Conservation (phyloP, 2,797 vertebrate species). For the Sparidentex hasta region DNA sequence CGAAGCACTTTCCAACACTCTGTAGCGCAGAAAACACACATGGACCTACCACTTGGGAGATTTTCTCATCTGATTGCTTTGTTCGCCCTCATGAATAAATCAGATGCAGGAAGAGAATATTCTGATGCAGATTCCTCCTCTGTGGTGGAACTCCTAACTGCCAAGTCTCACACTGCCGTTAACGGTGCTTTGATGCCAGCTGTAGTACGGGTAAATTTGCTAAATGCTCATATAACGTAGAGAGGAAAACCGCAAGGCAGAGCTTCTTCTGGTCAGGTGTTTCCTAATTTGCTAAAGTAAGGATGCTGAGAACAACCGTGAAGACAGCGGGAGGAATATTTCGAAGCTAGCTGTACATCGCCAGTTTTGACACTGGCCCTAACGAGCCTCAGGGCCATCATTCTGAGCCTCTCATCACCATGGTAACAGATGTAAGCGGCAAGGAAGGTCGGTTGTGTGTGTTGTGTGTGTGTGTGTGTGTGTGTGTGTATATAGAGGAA, state of each 20-base stretch:
- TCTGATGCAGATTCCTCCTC: slow-evolving; percentile 60
- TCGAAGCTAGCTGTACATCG: slow-evolving; percentile 39
- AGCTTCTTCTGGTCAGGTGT: slow-evolving; percentile 35
- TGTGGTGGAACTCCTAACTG: slow-evolving; percentile 59
- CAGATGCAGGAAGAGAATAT: slow-evolving; percentile 70
- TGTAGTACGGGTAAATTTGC: slow-evolving; percentile 43
- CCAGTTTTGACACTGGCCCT: slow-evolving; percentile 67
- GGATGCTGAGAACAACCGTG: slow-evolving; percentile 6
- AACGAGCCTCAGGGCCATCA: slow-evolving; percentile 71
- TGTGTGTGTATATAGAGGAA: slow-evolving; percentile 15
- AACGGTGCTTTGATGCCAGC: slow-evolving; percentile 63
- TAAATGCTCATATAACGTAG: slow-evolving; percentile 50
- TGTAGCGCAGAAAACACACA: slow-evolving; percentile 69
- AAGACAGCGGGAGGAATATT: slow-evolving; percentile 36
- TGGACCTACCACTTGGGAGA: slow-evolving; percentile 69
- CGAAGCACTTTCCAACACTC: slow-evolving; percentile 62
- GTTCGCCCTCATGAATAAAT: slow-evolving; percentile 81
- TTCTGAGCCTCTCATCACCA: slow-evolving; percentile 60
- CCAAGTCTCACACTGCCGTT: slow-evolving; percentile 48
- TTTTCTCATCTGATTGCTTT: slow-evolving; percentile 79
- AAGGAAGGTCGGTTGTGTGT: slow-evolving; percentile 36
- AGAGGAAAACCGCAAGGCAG: slow-evolving; percentile 13
- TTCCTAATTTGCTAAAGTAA: slow-evolving; percentile 6
- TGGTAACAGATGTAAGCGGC: slow-evolving; percentile 73
- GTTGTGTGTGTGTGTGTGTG: slow-evolving; percentile 25